Percentiles rank a stretch among this genome's conserved stretches.
These are phyloP conservation scores for Platycercus adscitus DNA, from an alignment of 2,113 vertebrate species.

Conservation along the genomic window DNA sequence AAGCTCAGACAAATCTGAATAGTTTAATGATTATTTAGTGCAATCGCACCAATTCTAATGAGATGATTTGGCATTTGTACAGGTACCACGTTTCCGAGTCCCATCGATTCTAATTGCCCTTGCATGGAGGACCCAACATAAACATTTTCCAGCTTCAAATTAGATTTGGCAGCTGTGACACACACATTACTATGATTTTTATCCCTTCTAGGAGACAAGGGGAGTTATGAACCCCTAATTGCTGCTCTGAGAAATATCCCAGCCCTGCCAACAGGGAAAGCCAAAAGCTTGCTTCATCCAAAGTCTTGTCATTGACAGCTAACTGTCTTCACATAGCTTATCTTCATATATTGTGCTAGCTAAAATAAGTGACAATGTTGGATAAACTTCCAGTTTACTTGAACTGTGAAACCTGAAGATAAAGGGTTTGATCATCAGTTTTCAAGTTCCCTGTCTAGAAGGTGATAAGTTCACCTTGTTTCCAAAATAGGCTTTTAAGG, in stretches of 20 bases:
- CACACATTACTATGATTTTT: background rate
- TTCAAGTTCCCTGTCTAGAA: background rate
- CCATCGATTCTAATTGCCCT: background rate
- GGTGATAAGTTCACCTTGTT: background rate
- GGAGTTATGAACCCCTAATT: background rate
- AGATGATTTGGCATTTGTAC: background rate
- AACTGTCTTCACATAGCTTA: background rate
- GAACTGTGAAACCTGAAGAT: background rate
- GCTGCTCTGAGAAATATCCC: background rate
- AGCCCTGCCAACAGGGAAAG: background rate
- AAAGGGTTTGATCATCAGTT: background rate
- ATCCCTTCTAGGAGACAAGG: background rate
- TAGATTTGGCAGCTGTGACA: background rate
- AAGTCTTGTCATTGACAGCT: background rate
- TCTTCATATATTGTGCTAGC: background rate
- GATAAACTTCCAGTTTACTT: background rate
- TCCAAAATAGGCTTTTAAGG: background rate
- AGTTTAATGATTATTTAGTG: background rate
- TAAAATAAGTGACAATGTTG: background rate
- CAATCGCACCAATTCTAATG: background rate
- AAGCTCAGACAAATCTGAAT: background rate
- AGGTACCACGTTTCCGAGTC: background rate
- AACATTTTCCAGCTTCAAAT: background rate
- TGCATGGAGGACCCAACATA: background rate
- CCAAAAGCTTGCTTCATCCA: background rate